Evolutionary conservation across 2,888 invertebrate species (phyloP).

Genomic region (Alviniconcha strummeri): DNA sequence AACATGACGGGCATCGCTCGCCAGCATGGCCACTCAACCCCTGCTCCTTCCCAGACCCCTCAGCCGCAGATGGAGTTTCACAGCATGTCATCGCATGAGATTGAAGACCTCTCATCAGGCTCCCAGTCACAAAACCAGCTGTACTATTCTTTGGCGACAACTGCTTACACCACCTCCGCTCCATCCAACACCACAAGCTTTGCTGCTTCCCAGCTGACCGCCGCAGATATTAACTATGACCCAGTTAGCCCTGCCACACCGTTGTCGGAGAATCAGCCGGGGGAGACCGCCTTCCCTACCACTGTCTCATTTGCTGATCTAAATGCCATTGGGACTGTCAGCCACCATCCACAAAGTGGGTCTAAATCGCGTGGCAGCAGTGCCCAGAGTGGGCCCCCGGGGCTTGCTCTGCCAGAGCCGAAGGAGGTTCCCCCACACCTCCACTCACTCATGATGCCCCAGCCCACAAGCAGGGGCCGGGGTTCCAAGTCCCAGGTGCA

Average conservation of each 20-base stretch:
- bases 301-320: slow-evolving; percentile 45
- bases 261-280: slow-evolving; percentile 43
- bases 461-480: slow-evolving; percentile 34
- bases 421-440: slow-evolving; percentile 39
- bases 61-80: slow-evolving; percentile 34
- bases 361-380: slow-evolving; percentile 30
- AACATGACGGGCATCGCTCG: slow-evolving; percentile 25
- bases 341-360: slow-evolving; percentile 20
- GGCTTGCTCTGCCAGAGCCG: slow-evolving; percentile 35
- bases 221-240: slow-evolving; percentile 60
- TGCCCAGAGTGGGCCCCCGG: slow-evolving; percentile 37
- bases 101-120: slow-evolving; percentile 45
- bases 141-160: slow-evolving; percentile 37
- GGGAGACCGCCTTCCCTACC: slow-evolving; percentile 32
- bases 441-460: slow-evolving; percentile 41
- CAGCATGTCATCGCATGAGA: slow-evolving; percentile 38
- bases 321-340: slow-evolving; percentile 37
- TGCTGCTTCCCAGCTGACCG: slow-evolving; percentile 38
- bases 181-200: slow-evolving; percentile 39
- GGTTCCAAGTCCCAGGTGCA: slow-evolving; percentile 35
- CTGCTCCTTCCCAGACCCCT: slow-evolving; percentile 37
- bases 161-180: slow-evolving; percentile 35
- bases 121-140: slow-evolving; percentile 39
- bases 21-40: slow-evolving; percentile 30
- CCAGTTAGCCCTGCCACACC: slow-evolving; percentile 65